Percentiles rank a stretch among this genome's conserved stretches.
These are phyloP conservation scores for Callimorpha dominula DNA, from an alignment of 2,888 invertebrate species.

Conservation along the genomic window DNA sequence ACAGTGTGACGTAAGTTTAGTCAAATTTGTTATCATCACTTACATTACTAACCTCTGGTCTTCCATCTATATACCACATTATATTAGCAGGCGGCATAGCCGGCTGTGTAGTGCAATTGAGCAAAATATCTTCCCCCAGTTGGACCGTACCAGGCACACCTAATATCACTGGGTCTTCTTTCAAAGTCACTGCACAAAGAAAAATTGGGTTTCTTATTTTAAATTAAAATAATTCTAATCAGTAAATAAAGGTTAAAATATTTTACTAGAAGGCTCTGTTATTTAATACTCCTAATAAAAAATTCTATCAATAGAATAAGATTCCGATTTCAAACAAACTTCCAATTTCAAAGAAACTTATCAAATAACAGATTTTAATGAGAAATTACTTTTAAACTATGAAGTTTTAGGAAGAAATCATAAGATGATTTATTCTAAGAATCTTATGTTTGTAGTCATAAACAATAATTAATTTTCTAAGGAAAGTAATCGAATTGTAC, in stretches of 20 bases:
- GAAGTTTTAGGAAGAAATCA: background rate
- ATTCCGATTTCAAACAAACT: background rate
- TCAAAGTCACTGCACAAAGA: slow-evolving; percentile 66
- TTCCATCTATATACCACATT: slow-evolving; percentile 79
- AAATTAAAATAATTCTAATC: background rate
- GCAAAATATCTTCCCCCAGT: slow-evolving; percentile 73
- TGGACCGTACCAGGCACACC: slow-evolving; percentile 73
- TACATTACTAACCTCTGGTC: slow-evolving; percentile 67
- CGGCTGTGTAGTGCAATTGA: slow-evolving; percentile 77
- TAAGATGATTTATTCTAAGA: background rate
- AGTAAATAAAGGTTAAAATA: background rate
- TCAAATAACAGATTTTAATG: background rate
- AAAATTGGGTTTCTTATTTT: slow-evolving; percentile 6
- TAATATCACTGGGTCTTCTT: slow-evolving; percentile 73
- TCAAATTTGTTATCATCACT: background rate
- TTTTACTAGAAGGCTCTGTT: background rate
- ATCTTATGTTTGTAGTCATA: background rate
- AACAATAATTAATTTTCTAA: background rate
- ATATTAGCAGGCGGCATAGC: slow-evolving; percentile 81
- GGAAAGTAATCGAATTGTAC: no score
- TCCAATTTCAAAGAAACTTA: background rate
- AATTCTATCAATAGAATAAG: background rate
- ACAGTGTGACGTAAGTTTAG: no score
- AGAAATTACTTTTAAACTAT: background rate
- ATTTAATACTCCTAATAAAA: slow-evolving; percentile 1